Evolutionary conservation across 2,797 vertebrate species (phyloP).

Genomic region (Vipera ursinii): DNA sequence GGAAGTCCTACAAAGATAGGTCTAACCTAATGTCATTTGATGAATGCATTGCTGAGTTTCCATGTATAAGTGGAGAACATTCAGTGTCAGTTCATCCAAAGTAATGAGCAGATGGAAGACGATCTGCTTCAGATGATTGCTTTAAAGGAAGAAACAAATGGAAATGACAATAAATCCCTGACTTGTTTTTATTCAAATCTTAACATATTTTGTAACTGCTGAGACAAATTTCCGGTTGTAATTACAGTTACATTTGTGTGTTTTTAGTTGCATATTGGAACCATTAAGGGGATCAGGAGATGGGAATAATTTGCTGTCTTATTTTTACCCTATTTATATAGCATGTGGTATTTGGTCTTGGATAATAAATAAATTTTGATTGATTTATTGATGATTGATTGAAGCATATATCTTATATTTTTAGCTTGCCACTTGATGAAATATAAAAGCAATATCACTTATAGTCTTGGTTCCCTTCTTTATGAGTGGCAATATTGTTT

Average conservation of each 20-base stretch:
- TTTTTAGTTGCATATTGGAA: background rate
- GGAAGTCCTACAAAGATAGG: background rate
- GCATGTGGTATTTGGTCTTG: background rate
- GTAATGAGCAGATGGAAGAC: slow-evolving; percentile 27
- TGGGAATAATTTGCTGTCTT: background rate
- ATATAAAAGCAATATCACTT: background rate
- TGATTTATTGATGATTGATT: background rate
- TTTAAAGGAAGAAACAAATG: slow-evolving; percentile 8
- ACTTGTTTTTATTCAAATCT: slow-evolving; percentile 9
- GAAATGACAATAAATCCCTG: background rate
- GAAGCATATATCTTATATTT: background rate
- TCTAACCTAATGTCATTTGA: slow-evolving; percentile 9
- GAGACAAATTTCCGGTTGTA: background rate
- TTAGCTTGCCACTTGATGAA: background rate
- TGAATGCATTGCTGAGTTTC: background rate
- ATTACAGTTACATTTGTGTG: background rate
- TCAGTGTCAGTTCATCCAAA: background rate
- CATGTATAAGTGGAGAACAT: slow-evolving; percentile 5
- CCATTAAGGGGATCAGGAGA: background rate
- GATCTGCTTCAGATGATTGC: slow-evolving; percentile 23
- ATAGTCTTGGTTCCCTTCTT: background rate
- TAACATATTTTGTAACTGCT: slow-evolving; percentile 23
- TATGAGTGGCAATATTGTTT: background rate
- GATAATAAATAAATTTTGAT: background rate
- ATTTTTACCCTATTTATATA: background rate